Evolutionary conservation across 23 tunicate species (phyloP).

Genomic region (Halocynthia aurantium): DNA sequence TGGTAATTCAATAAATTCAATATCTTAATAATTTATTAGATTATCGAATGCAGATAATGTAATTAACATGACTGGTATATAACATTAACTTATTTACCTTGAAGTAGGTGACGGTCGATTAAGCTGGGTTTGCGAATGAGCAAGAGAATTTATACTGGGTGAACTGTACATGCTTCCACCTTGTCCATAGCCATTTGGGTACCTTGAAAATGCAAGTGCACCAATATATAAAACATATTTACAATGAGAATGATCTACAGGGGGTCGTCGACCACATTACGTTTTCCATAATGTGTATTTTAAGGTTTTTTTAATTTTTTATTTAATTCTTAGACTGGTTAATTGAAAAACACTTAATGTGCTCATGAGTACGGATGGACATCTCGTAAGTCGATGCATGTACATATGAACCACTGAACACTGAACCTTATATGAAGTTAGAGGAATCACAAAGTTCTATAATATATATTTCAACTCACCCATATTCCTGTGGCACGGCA

Average conservation of each 20-base stretch:
- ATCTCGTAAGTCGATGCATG: too few relatives aligned
- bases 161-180: conserved; percentile 91
- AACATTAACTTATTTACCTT: conserved; percentile 30
- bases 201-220: conserved; percentile 14
- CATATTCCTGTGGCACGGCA: conserved; percentile 26
- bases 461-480: conserved; percentile 23
- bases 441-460: too few relatives aligned
- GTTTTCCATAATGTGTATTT: too few relatives aligned
- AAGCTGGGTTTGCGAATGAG: conserved; percentile 59
- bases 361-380: too few relatives aligned
- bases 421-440: too few relatives aligned
- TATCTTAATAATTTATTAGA: too few relatives aligned
- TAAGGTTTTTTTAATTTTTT: too few relatives aligned
- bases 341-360: too few relatives aligned
- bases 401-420: too few relatives aligned
- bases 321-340: too few relatives aligned
- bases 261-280: too few relatives aligned
- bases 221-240: neutral
- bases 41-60: neutral
- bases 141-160: conserved; percentile 75
- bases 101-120: conserved; percentile 71
- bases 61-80: neutral
- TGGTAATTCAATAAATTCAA: neutral
- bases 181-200: conserved; percentile 55
- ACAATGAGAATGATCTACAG: too few relatives aligned